phyloP scores from a whole-genome alignment of 2,888 invertebrate species.

The Ypsolopha sequella region DNA sequence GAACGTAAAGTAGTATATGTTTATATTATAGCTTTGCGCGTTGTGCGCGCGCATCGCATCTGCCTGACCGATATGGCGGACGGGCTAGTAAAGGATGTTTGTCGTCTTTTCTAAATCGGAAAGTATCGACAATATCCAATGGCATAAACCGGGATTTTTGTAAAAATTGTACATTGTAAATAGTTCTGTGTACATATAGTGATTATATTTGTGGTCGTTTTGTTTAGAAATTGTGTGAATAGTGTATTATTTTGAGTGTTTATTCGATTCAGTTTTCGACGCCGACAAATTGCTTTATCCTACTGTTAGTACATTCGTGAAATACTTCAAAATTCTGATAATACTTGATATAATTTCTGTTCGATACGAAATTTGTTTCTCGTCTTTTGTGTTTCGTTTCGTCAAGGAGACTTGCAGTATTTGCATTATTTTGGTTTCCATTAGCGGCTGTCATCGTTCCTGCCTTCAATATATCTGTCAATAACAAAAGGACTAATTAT shows the following conservation, averaged over 20 bases:
- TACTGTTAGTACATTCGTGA: conserved; percentile 58
- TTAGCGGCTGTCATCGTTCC: conserved; percentile 62
- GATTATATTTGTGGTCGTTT: conserved; percentile 76
- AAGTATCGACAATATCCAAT: conserved; percentile 76
- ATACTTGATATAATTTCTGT: background rate
- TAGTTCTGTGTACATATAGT: conserved; percentile 81
- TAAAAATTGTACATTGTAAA: conserved; percentile 79
- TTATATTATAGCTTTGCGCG: conserved; percentile 30
- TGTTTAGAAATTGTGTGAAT: conserved; percentile 73
- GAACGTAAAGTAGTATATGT: background rate
- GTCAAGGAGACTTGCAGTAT: conserved; percentile 65
- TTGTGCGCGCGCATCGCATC: conserved; percentile 69
- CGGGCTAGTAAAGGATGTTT: conserved; percentile 64
- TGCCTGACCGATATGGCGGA: conserved; percentile 68
- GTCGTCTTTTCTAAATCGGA: conserved; percentile 68
- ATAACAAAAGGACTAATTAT: conserved; percentile 45
- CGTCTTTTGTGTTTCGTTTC: conserved; percentile 71
- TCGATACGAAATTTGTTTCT: conserved; percentile 28
- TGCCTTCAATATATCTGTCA: conserved; percentile 45
- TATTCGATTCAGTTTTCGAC: conserved; percentile 72
- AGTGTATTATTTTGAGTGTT: conserved; percentile 72
- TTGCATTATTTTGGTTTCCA: conserved; percentile 64
- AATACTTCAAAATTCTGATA: conserved; percentile 36
- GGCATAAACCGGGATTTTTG: conserved; percentile 74
- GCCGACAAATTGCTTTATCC: conserved; percentile 63